Base-by-base conservation (phyloP, 2,888 invertebrate genomes). In the Caenorhabditis afra region DNA sequence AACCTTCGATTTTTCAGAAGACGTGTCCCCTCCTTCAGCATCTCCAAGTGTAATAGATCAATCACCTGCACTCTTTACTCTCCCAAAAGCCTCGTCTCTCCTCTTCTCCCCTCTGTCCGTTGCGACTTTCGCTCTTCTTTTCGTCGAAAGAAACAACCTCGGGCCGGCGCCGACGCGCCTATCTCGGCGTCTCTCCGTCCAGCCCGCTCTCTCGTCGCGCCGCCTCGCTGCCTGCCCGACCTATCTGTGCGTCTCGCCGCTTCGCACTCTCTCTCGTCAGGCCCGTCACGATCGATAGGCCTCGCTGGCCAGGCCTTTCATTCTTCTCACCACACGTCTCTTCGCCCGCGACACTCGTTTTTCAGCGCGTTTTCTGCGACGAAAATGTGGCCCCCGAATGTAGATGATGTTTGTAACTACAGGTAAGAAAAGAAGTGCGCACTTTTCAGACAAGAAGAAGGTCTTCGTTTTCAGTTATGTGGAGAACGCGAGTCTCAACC, bases 261-360 rank as follows among this genome's bases (percentile, higher is more conserved):
- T 39, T 11, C 29, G 18, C 47, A 44, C 45, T n/a, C 52, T 62
- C 55, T 55, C 61, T 37, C 65, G 45, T 35, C n/a, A 77, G 77
- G 77, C 77, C 65, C 64, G 70, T 35, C 70, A 65, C 47, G 55
- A 77, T 77, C 77, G 37, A 77, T 77, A 77, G 77, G 77, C 77
- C 70, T 61, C 67, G 59, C 74, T 50, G 64, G 29, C 52, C 49
- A 71, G 80, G 75, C 80, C 80, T 80, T 70, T 59, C 75, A 66
- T 65, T 76, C 57, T 29, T 41, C 10, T 58, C 47, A 59, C 47
- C 57, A 16, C 14, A 45, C 68, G 39, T 59, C 67, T 73, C 61
- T n/a, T 53, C 50, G 37, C 22, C 45, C 39, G 59, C 45, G 61
- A 55, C 58, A 47, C 57, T 55, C 57, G 12, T 35, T 50, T 67